A percentile compares a stretch with the other conserved stretches of the same genome.
These are phyloP conservation scores for Choloepus hoffmanni DNA, from an alignment of 2,113 vertebrate genomes.

Conservation along the genomic window DNA sequence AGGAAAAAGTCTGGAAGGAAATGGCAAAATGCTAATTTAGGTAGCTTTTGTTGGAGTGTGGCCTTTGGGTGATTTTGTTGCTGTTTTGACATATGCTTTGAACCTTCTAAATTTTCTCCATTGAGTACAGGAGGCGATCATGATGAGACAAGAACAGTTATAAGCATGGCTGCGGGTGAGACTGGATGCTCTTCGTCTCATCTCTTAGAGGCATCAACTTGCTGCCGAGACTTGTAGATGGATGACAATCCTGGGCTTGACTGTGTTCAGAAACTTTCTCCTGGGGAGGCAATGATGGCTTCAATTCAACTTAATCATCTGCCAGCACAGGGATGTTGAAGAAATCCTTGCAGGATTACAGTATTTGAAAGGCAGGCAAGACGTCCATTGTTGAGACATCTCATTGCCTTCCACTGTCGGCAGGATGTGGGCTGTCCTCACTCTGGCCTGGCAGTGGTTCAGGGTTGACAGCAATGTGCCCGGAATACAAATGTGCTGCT, in stretches of 20 bases:
- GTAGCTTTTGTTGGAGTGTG: constrained; percentile 12
- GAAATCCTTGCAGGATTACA: not conserved
- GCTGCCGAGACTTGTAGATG: not conserved
- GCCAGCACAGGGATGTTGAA: not conserved
- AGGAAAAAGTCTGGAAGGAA: not conserved
- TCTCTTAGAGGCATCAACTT: not conserved
- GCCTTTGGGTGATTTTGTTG: not conserved
- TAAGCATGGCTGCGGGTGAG: not conserved
- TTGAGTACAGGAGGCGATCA: not conserved
- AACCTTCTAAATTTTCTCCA: not conserved
- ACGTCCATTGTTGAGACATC: not conserved
- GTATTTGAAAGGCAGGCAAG: not conserved
- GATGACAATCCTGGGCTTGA: not conserved
- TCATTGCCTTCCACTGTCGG: not conserved
- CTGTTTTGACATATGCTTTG: not conserved
- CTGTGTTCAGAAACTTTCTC: not conserved
- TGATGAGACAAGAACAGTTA: not conserved
- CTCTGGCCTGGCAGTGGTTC: not conserved
- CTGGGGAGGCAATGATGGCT: not conserved
- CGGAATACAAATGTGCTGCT: not conserved
- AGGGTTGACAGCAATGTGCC: not conserved
- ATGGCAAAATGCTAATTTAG: not conserved
- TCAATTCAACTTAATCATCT: not conserved
- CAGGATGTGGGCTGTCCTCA: not conserved
- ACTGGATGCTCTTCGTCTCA: fast-evolving